Percentiles rank a stretch among this genome's conserved stretches.
Conservation (phyloP, 2,797 vertebrate species). For the Pogoniulus pusillus region DNA sequence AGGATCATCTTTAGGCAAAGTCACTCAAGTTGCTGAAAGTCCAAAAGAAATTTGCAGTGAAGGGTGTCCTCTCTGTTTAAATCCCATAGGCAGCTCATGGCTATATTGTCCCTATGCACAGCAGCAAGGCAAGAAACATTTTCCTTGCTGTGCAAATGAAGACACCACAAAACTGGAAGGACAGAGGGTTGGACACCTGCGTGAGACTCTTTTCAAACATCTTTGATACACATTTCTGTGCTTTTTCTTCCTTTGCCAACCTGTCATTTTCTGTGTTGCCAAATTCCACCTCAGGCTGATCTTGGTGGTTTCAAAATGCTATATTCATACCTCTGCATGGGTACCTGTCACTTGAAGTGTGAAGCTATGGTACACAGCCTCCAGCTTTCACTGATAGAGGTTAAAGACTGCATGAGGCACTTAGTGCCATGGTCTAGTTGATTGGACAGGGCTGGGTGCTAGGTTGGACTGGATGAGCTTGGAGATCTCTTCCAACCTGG, state of each 20-base stretch:
- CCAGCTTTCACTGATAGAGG: fast-evolving
- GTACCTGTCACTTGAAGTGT: neutral
- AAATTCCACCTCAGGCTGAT: neutral
- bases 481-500: no score
- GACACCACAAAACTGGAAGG: neutral
- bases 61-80: neutral
- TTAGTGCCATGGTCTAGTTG: no score
- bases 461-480: no score
- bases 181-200: neutral
- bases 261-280: neutral
- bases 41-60: neutral
- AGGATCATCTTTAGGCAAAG: neutral
- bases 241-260: neutral
- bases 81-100: neutral
- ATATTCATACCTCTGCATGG: neutral
- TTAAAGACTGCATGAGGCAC: no score
- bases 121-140: neutral
- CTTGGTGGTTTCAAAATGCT: neutral
- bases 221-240: neutral
- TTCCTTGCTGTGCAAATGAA: neutral
- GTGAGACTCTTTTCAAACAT: neutral
- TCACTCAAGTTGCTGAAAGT: neutral
- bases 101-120: neutral
- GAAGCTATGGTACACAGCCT: neutral
- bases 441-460: no score